Conservation (phyloP, 2,797 vertebrate species). For the Enteromius treurensis region DNA sequence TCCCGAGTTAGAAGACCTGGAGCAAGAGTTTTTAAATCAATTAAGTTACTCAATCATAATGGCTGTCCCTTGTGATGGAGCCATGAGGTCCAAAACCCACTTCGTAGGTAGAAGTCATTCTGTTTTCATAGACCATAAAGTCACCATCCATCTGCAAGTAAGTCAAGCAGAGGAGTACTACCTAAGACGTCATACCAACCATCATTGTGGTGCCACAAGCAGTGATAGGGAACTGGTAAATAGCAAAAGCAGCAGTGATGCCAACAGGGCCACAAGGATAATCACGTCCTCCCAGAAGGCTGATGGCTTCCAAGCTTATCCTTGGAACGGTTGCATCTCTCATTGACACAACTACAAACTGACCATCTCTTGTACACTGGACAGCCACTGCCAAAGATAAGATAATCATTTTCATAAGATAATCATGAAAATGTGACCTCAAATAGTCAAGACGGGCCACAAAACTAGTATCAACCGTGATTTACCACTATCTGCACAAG, state of each 20-base stretch:
- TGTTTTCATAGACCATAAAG: slow-evolving; percentile 72
- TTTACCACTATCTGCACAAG: neutral
- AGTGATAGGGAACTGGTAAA: slow-evolving; percentile 74
- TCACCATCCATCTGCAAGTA: slow-evolving; percentile 65
- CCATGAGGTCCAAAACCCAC: slow-evolving; percentile 63
- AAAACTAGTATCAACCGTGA: neutral
- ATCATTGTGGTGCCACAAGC: slow-evolving; percentile 66
- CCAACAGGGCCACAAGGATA: slow-evolving; percentile 60
- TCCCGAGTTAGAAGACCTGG: no score
- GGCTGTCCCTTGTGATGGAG: neutral
- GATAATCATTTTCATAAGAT: no score
- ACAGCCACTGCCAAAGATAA: slow-evolving; percentile 69
- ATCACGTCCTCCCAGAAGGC: slow-evolving; percentile 51
- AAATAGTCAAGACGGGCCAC: neutral
- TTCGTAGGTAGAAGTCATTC: slow-evolving; percentile 63
- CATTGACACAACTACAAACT: slow-evolving; percentile 72
- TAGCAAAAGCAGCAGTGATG: slow-evolving; percentile 65
- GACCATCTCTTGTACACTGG: slow-evolving; percentile 74
- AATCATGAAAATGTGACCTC: neutral
- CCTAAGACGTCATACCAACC: slow-evolving; percentile 55
- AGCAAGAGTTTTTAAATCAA: no score
- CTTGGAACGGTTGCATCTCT: slow-evolving; percentile 70
- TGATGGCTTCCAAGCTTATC: slow-evolving; percentile 61
- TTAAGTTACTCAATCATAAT: no score
- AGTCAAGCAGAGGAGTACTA: neutral